These are phyloP conservation scores for Micropoecilia bifurca DNA, from an alignment of 2,797 vertebrate species.

Conservation along the genomic window DNA sequence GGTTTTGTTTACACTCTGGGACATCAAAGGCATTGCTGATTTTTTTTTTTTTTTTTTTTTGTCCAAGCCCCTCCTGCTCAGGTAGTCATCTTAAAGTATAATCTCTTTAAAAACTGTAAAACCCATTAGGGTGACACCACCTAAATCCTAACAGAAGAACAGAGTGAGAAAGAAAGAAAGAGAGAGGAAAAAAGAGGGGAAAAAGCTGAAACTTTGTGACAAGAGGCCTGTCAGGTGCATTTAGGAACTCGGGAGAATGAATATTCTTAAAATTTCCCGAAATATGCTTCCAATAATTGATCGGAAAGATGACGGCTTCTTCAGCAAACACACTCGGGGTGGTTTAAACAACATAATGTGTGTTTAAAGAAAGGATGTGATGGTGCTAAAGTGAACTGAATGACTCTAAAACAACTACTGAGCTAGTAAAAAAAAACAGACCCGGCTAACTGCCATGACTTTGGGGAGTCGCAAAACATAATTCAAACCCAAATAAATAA, in stretches of 20 bases:
- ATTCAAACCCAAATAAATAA: slow-evolving; percentile 68
- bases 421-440: slow-evolving; percentile 75
- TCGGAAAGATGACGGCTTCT: slow-evolving; percentile 59
- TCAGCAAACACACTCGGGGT: slow-evolving; percentile 63
- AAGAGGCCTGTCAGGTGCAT: slow-evolving; percentile 48
- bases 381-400: slow-evolving; percentile 70
- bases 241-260: slow-evolving; percentile 40
- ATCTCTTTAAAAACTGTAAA: slow-evolving; percentile 85
- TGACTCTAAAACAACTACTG: slow-evolving; percentile 71
- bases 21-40: slow-evolving; percentile 87
- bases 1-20: slow-evolving; percentile 80
- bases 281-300: slow-evolving; percentile 65
- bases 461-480: slow-evolving; percentile 56
- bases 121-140: slow-evolving; percentile 83
- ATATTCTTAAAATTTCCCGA: slow-evolving; percentile 71
- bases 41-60: slow-evolving; percentile 66
- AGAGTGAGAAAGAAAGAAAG: slow-evolving; percentile 30
- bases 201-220: slow-evolving; percentile 49
- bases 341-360: slow-evolving; percentile 71
- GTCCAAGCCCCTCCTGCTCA: slow-evolving; percentile 78
- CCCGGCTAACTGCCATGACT: slow-evolving; percentile 55
- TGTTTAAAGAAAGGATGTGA: slow-evolving; percentile 71
- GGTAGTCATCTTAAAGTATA: slow-evolving; percentile 84
- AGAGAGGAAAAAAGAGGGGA: slow-evolving; percentile 6
- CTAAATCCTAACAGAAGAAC: slow-evolving; percentile 70